Evolutionary conservation across 2,888 invertebrate species (phyloP).

Genomic region (Sminthurinus aureus): DNA sequence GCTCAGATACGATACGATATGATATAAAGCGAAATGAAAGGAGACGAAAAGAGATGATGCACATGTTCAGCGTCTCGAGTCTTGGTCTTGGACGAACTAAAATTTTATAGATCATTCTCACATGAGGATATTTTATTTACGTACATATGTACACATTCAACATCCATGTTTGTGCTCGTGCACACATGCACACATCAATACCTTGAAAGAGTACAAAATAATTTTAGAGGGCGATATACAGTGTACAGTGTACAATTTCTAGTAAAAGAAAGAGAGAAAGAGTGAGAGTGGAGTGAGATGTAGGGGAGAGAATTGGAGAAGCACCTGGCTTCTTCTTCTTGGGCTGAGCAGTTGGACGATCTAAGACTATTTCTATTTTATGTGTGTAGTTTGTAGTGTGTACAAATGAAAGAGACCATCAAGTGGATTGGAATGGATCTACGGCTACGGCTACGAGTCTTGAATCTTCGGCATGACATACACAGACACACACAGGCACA

Average conservation of each 20-base stretch:
- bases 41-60: background rate
- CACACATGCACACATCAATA: slow-evolving; percentile 8
- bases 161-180: background rate
- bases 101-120: background rate
- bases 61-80: background rate
- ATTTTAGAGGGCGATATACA: slow-evolving; percentile 6
- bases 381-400: background rate
- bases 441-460: background rate
- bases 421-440: background rate
- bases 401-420: background rate
- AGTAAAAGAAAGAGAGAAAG: too few species aligned
- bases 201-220: slow-evolving; percentile 27
- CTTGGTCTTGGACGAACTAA: background rate
- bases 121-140: background rate
- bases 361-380: too few species aligned
- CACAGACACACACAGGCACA: slow-evolving; percentile 11
- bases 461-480: background rate
- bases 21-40: background rate
- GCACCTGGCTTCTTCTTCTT: slow-evolving; percentile 30
- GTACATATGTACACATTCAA: background rate
- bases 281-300: slow-evolving; percentile 20
- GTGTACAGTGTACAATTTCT: too few species aligned
- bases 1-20: background rate
- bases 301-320: slow-evolving; percentile 12
- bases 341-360: slow-evolving; percentile 29